These are phyloP conservation scores for Microcebus jonahi DNA, from an alignment of 2,113 vertebrate genomes.

Conservation along the genomic window DNA sequence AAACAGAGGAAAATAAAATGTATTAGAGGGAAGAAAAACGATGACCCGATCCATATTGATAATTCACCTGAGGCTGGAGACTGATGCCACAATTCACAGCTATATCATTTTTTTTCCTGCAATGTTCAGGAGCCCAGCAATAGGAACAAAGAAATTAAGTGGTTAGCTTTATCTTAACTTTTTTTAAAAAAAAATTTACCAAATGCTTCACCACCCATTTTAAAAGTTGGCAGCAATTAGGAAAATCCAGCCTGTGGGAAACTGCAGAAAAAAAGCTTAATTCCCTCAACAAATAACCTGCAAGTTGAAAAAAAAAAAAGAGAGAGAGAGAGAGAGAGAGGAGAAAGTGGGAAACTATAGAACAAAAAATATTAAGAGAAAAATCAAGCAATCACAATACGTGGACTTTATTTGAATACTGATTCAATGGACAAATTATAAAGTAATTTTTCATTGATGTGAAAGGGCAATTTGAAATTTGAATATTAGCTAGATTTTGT, in stretches of 20 bases:
- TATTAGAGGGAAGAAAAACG: not conserved
- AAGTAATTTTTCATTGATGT: not conserved
- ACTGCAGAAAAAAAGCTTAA: constrained; percentile 1
- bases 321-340: not conserved
- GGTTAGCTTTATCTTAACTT: constrained; percentile 3
- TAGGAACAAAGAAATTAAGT: not conserved
- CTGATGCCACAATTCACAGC: not conserved
- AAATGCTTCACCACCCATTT: constrained; percentile 47
- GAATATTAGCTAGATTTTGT: not conserved
- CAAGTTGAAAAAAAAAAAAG: not conserved
- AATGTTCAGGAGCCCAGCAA: not conserved
- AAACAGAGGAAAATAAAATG: not conserved
- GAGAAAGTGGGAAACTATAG: not conserved
- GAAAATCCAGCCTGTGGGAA: constrained; percentile 5
- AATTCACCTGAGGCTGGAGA: not conserved
- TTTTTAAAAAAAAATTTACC: constrained; percentile 6
- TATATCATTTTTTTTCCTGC: not conserved
- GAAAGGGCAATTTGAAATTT: not conserved
- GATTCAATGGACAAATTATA: constrained; percentile 17
- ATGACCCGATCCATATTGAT: not conserved
- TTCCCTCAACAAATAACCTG: constrained; percentile 19
- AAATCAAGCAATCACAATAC: not conserved
- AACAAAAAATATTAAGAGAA: not conserved
- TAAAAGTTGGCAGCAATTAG: constrained; percentile 55
- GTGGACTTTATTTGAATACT: not conserved